A percentile compares a stretch with the other conserved stretches of the same genome.
Conservation (phyloP, 2,113 vertebrate genomes). For the Lepisosteus osseus region DNA sequence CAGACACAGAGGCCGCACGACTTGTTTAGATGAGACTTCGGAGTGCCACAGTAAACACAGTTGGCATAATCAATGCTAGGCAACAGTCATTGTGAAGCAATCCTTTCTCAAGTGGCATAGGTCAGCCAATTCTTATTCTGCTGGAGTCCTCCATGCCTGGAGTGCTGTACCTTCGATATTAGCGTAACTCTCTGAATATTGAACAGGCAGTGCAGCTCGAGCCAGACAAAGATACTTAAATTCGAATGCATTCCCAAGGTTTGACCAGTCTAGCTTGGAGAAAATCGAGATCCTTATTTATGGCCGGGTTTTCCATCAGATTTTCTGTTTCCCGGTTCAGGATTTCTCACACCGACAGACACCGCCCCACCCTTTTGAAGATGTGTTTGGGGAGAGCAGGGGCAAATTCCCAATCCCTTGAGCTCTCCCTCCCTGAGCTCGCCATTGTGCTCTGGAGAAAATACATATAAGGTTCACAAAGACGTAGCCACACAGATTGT, state of each 20-base stretch:
- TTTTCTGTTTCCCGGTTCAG: too few species aligned
- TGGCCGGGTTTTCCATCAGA: too few species aligned
- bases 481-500: too few species aligned
- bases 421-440: too few species aligned
- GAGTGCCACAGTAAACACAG: slow-evolving; percentile 40
- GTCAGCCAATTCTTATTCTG: slow-evolving; percentile 49
- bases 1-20: slow-evolving; percentile 21
- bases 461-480: too few species aligned
- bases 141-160: slow-evolving; percentile 30
- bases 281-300: too few species aligned
- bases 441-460: too few species aligned
- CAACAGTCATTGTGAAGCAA: slow-evolving; percentile 39
- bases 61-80: slow-evolving; percentile 41
- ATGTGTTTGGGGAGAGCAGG: too few species aligned
- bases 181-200: slow-evolving; percentile 19
- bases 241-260: background rate
- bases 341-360: too few species aligned
- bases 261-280: background rate
- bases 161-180: slow-evolving; percentile 45
- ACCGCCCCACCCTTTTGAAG: too few species aligned
- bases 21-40: slow-evolving; percentile 36
- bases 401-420: too few species aligned
- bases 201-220: background rate
- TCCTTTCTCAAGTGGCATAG: slow-evolving; percentile 44
- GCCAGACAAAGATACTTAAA: slow-evolving; percentile 13